phyloP scores from a whole-genome alignment of 2,888 invertebrate genomes.

The Lamproptera curius region DNA sequence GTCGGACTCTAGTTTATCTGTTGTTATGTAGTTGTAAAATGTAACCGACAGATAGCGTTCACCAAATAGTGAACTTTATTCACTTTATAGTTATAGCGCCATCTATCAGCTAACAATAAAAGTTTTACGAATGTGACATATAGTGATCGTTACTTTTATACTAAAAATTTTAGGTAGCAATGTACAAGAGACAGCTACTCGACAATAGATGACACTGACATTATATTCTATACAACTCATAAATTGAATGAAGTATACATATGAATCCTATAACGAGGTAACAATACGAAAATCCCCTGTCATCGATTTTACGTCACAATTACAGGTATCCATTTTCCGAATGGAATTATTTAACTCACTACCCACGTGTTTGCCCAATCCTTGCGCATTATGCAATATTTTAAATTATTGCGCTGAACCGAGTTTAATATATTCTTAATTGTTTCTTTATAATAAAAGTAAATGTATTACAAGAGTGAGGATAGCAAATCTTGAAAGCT shows the following conservation, averaged over 20 bases:
- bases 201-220: slow-evolving; percentile 36
- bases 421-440: not conserved
- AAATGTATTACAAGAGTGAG: too few species aligned
- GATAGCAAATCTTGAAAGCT: too few species aligned
- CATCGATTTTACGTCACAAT: slow-evolving; percentile 15
- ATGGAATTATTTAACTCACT: slow-evolving; percentile 1
- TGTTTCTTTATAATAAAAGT: too few species aligned
- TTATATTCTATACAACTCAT: too few species aligned
- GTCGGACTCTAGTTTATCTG: too few species aligned
- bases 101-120: too few species aligned
- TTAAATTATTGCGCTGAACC: not conserved
- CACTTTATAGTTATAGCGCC: too few species aligned
- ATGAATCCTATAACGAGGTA: slow-evolving; percentile 1
- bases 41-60: too few species aligned
- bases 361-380: not conserved
- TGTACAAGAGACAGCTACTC: slow-evolving; percentile 31
- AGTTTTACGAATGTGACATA: too few species aligned
- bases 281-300: slow-evolving; percentile 4
- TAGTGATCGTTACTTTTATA: too few species aligned
- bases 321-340: slow-evolving; percentile 9
- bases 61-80: too few species aligned
- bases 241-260: slow-evolving; percentile 1
- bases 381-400: not conserved
- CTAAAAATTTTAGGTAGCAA: slow-evolving; percentile 7
- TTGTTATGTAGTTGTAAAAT: too few species aligned